phyloP scores from a whole-genome alignment of 2,888 invertebrate genomes.

The Panorpa germanica region DNA sequence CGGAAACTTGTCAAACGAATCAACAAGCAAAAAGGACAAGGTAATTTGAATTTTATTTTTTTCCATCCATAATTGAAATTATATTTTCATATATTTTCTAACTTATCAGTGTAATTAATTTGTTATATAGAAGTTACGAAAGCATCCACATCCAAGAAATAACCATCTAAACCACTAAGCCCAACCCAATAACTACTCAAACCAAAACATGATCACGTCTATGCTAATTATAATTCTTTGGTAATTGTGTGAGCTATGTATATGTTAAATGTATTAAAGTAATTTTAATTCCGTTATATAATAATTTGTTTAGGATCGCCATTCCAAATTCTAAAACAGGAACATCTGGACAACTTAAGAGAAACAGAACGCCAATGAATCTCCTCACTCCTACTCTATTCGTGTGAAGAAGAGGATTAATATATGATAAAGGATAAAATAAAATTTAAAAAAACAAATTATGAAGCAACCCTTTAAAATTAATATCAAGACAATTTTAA shows the following conservation, averaged over 20 bases:
- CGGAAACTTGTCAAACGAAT: slow-evolving; percentile 69
- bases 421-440: too few species aligned
- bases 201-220: not conserved
- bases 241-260: too few species aligned
- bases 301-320: slow-evolving; percentile 37
- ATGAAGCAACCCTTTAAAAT: too few species aligned
- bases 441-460: too few species aligned
- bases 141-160: not conserved
- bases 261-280: too few species aligned
- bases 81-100: slow-evolving; percentile 4
- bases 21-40: slow-evolving; percentile 74
- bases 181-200: not conserved
- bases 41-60: slow-evolving; percentile 18
- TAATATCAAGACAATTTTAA: too few species aligned
- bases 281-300: too few species aligned
- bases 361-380: too few species aligned
- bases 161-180: slow-evolving; percentile 12
- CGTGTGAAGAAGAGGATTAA: too few species aligned
- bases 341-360: slow-evolving; percentile 44
- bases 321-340: slow-evolving; percentile 41
- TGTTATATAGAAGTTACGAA: not conserved
- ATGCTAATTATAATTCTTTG: too few species aligned
- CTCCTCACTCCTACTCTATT: too few species aligned
- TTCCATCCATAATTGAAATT: slow-evolving; percentile 11
- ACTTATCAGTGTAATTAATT: too few species aligned